phyloP scores from a whole-genome alignment of 2,888 invertebrate genomes.

The Aleiodes alternator region DNA sequence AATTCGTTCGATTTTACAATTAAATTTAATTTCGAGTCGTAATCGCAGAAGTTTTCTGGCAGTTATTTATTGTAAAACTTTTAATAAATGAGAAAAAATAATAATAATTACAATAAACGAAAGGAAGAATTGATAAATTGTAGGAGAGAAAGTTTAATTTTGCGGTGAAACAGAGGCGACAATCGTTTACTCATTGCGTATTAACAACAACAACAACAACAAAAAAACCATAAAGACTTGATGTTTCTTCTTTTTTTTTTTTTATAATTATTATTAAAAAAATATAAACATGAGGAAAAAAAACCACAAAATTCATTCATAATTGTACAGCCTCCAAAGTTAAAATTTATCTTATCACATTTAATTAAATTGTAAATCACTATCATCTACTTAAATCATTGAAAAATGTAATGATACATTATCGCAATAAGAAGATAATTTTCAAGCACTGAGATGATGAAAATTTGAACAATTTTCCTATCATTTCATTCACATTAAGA shows the following conservation, averaged over 20 bases:
- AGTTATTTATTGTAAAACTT: too few species aligned
- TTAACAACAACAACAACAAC: background rate
- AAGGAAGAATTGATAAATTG: constrained; percentile 17
- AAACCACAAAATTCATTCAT: constrained; percentile 11
- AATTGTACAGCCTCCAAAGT: constrained; percentile 4
- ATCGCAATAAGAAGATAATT: too few species aligned
- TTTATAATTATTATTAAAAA: background rate
- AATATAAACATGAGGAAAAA: background rate
- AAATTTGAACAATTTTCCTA: too few species aligned
- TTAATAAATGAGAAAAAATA: too few species aligned
- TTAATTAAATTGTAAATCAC: constrained; percentile 11
- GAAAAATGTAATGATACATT: too few species aligned
- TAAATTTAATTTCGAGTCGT: too few species aligned
- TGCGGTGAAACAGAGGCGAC: constrained; percentile 12
- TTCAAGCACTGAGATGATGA: too few species aligned
- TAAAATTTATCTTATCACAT: constrained; percentile 14
- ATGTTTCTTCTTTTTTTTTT: too few species aligned
- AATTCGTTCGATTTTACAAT: too few species aligned
- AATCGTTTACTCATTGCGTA: constrained; percentile 24
- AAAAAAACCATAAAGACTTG: background rate
- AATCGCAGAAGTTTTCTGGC: too few species aligned
- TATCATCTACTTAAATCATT: background rate
- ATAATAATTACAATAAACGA: background rate
- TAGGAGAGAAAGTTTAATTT: constrained; percentile 1
- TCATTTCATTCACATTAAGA: too few species aligned